Evolutionary conservation across 1,140 invertebrate genomes (phyloP).

Genomic region (Pachyrhynchus sulphureomaculatus): DNA sequence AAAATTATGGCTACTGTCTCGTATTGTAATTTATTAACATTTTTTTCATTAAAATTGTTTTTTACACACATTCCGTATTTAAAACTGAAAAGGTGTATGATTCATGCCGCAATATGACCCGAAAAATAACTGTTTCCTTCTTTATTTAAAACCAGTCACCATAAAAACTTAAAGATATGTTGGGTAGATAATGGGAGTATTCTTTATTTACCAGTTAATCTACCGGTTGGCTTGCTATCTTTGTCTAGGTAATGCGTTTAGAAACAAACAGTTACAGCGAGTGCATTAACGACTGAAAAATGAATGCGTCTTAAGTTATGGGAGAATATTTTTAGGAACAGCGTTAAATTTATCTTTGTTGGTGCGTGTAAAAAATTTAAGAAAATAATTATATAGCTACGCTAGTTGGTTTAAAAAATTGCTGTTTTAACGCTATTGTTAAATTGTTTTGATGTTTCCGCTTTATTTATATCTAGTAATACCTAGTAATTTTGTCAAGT

Average conservation of each 20-base stretch:
- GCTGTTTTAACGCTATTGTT: not conserved
- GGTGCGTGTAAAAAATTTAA: slow-evolving; percentile 2
- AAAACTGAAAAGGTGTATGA: not conserved
- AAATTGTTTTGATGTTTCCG: not conserved
- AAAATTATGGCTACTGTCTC: too few species aligned
- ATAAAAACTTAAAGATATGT: slow-evolving; percentile 8
- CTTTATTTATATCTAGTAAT: too few species aligned
- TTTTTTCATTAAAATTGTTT: too few species aligned
- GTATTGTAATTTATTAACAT: too few species aligned
- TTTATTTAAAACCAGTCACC: slow-evolving; percentile 16
- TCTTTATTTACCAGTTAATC: too few species aligned
- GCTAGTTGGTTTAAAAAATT: not conserved
- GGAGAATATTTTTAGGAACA: not conserved
- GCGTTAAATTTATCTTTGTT: not conserved
- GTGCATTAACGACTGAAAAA: too few species aligned
- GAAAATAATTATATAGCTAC: not conserved
- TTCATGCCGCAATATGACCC: not conserved
- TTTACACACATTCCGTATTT: too few species aligned
- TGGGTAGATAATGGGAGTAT: not conserved
- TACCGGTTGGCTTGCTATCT: too few species aligned
- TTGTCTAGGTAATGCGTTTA: too few species aligned
- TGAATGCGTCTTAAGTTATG: too few species aligned
- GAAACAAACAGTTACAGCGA: too few species aligned
- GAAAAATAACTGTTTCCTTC: slow-evolving; percentile 5
- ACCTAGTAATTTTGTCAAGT: too few species aligned